Evolutionary conservation across 2,888 invertebrate genomes (phyloP), one percentile per base, ranked within the genome.

Genomic region (Ptychoptera contaminata): DNA sequence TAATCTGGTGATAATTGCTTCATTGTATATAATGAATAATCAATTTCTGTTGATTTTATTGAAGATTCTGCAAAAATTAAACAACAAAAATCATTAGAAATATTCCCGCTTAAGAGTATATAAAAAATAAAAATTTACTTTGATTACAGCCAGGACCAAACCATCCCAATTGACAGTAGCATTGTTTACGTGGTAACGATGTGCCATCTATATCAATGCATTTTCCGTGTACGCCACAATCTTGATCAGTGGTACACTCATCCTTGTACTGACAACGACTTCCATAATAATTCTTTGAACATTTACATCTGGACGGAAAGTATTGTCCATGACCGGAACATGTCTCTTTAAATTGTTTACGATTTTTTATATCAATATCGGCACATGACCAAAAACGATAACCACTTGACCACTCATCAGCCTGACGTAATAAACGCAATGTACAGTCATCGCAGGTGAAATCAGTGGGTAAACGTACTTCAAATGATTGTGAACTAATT

Each of bases 361-460:
- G 83, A 76, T 61, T 50, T 49, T 76, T 68, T 48, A 94, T 84
- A 57, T 92, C 88, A 44, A 96, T 83, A 65, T 96, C 94, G 2
- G 93, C 85, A 60, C 96, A 96, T 1, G 91, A 91, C 90, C 91
- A 93, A 70, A 96, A 94, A 49, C 82, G 70, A 66, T 93, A 94
- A 55, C 71, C 75, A 45, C 72, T 67, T 0, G 81, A 77, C 91
- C 92, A 94, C 68, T 97, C 94, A 16, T 78, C 76, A 0, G 94
- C 94, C 66, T 94, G 87, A 1, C 94, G 71, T 44, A 91, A 73
- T 52, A 97, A 70, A 47, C 94, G 77, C 35, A 97, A 70, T 0
- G 91, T 88, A 63, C 96, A 97, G 64, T 91, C 85, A 46, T 73
- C 72, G 61, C 96, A 97, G 36, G 77, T 77, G 56, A 88, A 84